These are phyloP conservation scores for Rhipidura dahli DNA, from an alignment of 2,113 vertebrate species.

Conservation along the genomic window DNA sequence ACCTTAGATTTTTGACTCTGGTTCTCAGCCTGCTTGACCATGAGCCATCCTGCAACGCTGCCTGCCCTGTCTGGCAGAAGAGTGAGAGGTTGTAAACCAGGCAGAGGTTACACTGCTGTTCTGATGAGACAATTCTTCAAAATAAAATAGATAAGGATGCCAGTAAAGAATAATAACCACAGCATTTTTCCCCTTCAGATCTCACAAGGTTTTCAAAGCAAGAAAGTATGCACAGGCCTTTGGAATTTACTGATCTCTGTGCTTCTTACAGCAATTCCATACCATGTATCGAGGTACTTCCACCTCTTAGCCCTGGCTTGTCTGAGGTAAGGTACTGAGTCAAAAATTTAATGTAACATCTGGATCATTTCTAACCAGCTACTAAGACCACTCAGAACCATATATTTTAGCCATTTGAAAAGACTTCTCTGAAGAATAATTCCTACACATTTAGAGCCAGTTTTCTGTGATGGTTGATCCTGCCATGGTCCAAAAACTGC, in stretches of 20 bases:
- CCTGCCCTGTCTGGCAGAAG: neutral
- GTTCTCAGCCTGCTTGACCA: neutral
- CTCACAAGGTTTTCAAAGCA: neutral
- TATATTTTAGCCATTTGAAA: neutral
- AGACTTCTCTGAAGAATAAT: neutral
- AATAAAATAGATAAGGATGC: neutral
- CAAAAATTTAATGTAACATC: neutral
- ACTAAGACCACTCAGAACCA: neutral
- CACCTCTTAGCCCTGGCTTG: neutral
- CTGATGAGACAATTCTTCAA: neutral
- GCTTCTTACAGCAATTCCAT: neutral
- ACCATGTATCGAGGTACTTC: neutral
- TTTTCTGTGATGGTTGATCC: neutral
- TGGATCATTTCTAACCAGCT: neutral
- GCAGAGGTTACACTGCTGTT: neutral
- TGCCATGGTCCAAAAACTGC: neutral
- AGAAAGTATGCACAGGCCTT: neutral
- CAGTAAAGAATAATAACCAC: neutral
- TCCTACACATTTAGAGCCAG: neutral
- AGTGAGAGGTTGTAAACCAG: neutral
- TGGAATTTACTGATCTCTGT: neutral
- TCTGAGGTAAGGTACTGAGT: neutral
- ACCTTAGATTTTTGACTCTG: neutral
- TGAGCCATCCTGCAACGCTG: neutral
- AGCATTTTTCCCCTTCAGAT: neutral